Conservation (phyloP, 2,113 vertebrate genomes). For the Laterallus jamaicensis region DNA sequence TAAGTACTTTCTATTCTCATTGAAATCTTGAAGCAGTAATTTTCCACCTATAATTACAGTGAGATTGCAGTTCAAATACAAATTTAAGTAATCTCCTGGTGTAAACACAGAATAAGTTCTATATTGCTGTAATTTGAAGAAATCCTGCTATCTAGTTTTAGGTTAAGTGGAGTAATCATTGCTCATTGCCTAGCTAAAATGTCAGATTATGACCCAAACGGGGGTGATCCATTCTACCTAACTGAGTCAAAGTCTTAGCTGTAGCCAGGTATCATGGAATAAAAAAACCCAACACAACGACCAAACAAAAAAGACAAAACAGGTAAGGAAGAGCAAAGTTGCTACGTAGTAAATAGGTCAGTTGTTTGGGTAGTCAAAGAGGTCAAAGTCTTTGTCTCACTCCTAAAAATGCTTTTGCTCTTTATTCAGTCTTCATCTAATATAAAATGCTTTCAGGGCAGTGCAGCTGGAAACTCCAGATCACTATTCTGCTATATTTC, state of each 20-base stretch:
- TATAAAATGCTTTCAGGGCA: background rate
- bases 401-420: background rate
- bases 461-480: background rate
- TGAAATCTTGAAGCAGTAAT: background rate
- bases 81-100: background rate
- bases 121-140: background rate
- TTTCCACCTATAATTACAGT: background rate
- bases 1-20: background rate
- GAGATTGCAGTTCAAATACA: background rate
- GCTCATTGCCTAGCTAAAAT: background rate
- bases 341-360: background rate
- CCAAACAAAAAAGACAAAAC: background rate
- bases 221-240: background rate
- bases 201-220: background rate
- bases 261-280: background rate
- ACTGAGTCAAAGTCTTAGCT: background rate
- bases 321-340: background rate
- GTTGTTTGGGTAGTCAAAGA: background rate
- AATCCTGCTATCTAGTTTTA: background rate
- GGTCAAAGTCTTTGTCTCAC: background rate
- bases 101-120: background rate
- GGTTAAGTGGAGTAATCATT: background rate
- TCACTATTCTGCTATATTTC: background rate
- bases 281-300: too few relatives aligned
- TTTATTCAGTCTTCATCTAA: background rate